phyloP scores from a whole-genome alignment of 2,888 invertebrate species.

The Choristoneura rosaceana region DNA sequence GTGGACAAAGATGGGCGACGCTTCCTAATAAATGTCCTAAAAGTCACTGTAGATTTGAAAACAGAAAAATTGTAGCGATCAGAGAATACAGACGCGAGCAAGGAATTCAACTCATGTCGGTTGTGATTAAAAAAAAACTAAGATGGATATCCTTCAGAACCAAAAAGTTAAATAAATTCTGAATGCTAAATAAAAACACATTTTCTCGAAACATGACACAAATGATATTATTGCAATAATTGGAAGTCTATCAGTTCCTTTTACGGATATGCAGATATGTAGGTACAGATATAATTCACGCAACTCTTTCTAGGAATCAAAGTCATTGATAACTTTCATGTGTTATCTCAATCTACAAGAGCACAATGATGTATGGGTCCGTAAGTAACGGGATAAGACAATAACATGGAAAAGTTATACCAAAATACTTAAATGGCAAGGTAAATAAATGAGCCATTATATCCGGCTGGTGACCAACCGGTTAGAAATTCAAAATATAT shows the following conservation, averaged over 20 bases:
- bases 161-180: not conserved
- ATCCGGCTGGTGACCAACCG: too few species aligned
- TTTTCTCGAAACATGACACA: not conserved
- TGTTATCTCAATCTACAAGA: slow-evolving; percentile 6
- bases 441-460: not conserved
- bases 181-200: not conserved
- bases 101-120: too few species aligned
- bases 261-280: slow-evolving; percentile 9
- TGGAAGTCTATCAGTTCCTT: slow-evolving; percentile 14
- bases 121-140: too few species aligned
- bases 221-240: slow-evolving; percentile 6
- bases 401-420: not conserved
- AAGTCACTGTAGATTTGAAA: too few species aligned
- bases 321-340: slow-evolving; percentile 4
- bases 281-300: slow-evolving; percentile 2
- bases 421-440: not conserved
- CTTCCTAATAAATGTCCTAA: too few species aligned
- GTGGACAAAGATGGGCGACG: too few species aligned
- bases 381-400: not conserved
- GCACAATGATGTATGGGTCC: not conserved
- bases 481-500: too few species aligned
- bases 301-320: slow-evolving; percentile 25
- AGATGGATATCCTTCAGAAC: not conserved
- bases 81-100: too few species aligned
- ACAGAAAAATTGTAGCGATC: too few species aligned